These are phyloP conservation scores for Diplazon laetatorius DNA, from an alignment of 2,888 invertebrate genomes.

Conservation along the genomic window DNA sequence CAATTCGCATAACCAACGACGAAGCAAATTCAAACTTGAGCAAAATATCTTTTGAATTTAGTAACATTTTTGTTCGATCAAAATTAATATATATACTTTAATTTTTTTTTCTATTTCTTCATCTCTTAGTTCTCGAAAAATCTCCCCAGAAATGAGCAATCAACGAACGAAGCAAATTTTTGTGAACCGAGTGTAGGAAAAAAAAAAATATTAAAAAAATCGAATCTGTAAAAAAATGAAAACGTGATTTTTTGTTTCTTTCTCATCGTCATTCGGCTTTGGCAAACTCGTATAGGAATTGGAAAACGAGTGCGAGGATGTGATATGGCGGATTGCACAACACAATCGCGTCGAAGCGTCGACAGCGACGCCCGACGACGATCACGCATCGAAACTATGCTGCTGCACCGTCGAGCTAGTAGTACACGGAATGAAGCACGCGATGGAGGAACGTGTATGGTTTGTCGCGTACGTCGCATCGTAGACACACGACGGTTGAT, in stretches of 20 bases:
- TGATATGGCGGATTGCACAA: conserved; percentile 38
- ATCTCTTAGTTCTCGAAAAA: too few relatives aligned
- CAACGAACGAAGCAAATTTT: too few relatives aligned
- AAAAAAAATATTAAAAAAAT: conserved; percentile 17
- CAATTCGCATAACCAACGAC: conserved; percentile 11
- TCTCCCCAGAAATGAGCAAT: too few relatives aligned
- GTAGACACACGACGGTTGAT: conserved; percentile 32
- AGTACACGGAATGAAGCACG: conserved; percentile 1
- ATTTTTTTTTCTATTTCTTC: too few relatives aligned
- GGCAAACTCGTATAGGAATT: conserved; percentile 28
- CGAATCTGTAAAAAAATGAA: too few relatives aligned
- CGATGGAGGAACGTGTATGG: not conserved
- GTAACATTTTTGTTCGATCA: too few relatives aligned
- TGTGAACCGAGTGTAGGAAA: conserved; percentile 17
- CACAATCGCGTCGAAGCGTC: conserved; percentile 39
- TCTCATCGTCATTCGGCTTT: conserved; percentile 16
- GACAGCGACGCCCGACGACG: conserved; percentile 27
- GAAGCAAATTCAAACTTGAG: too few relatives aligned
- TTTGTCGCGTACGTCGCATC: conserved; percentile 6
- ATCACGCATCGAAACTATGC: conserved; percentile 27
- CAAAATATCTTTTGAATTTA: too few relatives aligned
- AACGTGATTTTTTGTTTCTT: conserved; percentile 24
- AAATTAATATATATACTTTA: too few relatives aligned
- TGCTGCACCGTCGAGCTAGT: not conserved
- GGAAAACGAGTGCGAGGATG: conserved; percentile 35